Evolutionary conservation across 2,113 vertebrate genomes (phyloP).

Genomic region (Perca flavescens): DNA sequence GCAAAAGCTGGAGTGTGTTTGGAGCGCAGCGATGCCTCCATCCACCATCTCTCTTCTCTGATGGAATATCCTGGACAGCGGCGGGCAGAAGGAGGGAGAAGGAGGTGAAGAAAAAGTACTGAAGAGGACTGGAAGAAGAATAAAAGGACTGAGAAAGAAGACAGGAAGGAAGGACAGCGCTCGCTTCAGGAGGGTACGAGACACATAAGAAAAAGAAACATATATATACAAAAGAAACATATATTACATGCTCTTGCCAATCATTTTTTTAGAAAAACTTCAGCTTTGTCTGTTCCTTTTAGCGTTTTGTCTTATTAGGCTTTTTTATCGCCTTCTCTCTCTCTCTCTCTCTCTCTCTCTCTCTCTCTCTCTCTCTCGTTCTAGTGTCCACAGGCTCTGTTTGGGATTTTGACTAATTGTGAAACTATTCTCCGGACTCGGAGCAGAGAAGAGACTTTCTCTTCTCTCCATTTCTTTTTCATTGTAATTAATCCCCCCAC

Average conservation of each 20-base stretch:
- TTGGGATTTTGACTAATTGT: slow-evolving; percentile 76
- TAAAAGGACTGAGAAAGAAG: slow-evolving; percentile 39
- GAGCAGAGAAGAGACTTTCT: slow-evolving; percentile 59
- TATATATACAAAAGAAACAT: too few relatives aligned
- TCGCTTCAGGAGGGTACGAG: slow-evolving; percentile 65
- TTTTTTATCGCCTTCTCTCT: slow-evolving; percentile 59
- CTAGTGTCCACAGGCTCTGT: slow-evolving; percentile 66
- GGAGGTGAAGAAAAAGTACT: slow-evolving; percentile 40
- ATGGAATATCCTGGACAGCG: slow-evolving; percentile 73
- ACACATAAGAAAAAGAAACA: slow-evolving; percentile 37
- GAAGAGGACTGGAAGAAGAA: slow-evolving; percentile 35
- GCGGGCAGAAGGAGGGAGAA: slow-evolving; percentile 51
- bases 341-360: too few relatives aligned
- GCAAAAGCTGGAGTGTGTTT: slow-evolving; percentile 39
- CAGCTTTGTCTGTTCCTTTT: slow-evolving; percentile 60
- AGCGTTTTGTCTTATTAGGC: slow-evolving; percentile 45
- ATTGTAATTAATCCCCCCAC: slow-evolving; percentile 77
- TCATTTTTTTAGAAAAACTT: slow-evolving; percentile 51
- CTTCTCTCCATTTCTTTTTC: slow-evolving; percentile 65
- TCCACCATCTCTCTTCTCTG: slow-evolving; percentile 48
- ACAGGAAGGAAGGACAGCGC: slow-evolving; percentile 50
- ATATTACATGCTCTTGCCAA: slow-evolving; percentile 25
- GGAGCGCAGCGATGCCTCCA: slow-evolving; percentile 26
- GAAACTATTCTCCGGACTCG: slow-evolving; percentile 67
- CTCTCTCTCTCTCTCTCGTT: slow-evolving; percentile 41